Percentiles rank a stretch among this genome's conserved stretches.
phyloP scores from a whole-genome alignment of 2,113 vertebrate genomes.

The Ovibos moschatus region DNA sequence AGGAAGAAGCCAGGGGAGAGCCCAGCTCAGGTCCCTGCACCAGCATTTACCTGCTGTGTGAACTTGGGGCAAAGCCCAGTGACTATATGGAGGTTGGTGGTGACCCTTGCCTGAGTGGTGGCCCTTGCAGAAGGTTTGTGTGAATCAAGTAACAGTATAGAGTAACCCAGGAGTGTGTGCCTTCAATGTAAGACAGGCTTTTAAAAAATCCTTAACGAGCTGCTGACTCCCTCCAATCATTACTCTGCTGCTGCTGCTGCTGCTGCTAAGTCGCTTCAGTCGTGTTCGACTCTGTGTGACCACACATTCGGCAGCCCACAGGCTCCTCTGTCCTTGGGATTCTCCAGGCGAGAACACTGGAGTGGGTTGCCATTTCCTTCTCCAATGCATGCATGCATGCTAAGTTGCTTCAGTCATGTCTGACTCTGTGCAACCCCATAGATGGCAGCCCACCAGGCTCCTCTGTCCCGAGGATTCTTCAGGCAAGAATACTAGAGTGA shows the following conservation, averaged over 20 bases:
- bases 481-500: neutral
- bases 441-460: neutral
- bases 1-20: neutral
- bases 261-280: neutral
- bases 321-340: neutral
- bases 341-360: neutral
- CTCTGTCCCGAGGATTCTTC: neutral
- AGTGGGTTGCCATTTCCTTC: neutral
- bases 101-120: neutral
- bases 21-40: neutral
- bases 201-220: neutral
- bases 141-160: neutral
- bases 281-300: neutral
- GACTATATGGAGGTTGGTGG: neutral
- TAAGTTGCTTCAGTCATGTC: neutral
- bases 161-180: fast-evolving
- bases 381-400: no score
- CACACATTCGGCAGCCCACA: neutral
- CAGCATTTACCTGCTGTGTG: neutral
- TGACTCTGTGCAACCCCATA: neutral
- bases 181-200: fast-evolving
- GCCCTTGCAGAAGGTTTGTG: neutral
- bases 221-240: neutral
- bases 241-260: neutral
- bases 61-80: neutral